Base-by-base conservation (phyloP, 2,113 vertebrate genomes). In the Gymnorhina tibicen region DNA sequence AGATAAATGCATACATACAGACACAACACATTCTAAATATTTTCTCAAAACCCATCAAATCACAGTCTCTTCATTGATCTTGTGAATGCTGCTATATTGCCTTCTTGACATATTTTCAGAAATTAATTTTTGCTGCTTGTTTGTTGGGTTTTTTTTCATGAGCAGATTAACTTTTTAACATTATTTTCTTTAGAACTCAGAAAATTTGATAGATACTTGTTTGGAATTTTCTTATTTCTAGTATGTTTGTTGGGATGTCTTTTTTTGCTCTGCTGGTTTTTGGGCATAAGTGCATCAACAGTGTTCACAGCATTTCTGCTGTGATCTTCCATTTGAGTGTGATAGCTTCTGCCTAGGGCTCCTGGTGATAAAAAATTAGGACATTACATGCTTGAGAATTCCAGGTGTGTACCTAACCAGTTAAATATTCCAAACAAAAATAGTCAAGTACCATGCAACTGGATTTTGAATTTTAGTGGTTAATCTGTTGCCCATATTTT, bases 1-100 rank as follows among this genome's bases (percentile, higher is more conserved):
- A 64, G 35, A 24, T 23, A 18, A 4, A n/a, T 41, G 15, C 5
- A 16, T 47, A 11, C 0, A 0, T 60, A 28, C 24, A 50, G n/a
- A 32, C 2, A 56, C 11, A 62, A 28, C 3, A 7, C 17, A 60
- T 82, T 63, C 44, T 46, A 32, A 86, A 58, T 74, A 46, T 39
- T 80, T 49, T 66, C 67, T 85, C 9, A 30, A 68, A 73, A 58
- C 30, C 15, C 6, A 13, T 59, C 30, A 81, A 37, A 56, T 64
- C 35, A 37, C 16, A 90, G 1, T 66, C 16, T 80, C 37, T 69
- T 77, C 28, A 13, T 10, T 87, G 33, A n/a, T 32, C 33, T 81
- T 91, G 35, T 77, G 46, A 83, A 52, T 44, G 22, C n/a, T 47
- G 20, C 44, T 67, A 9, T 19, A 7, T 80, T 56, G 17, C 6